These are phyloP conservation scores for Microcebus griseorufus DNA, from an alignment of 2,113 vertebrate species.

Conservation along the genomic window DNA sequence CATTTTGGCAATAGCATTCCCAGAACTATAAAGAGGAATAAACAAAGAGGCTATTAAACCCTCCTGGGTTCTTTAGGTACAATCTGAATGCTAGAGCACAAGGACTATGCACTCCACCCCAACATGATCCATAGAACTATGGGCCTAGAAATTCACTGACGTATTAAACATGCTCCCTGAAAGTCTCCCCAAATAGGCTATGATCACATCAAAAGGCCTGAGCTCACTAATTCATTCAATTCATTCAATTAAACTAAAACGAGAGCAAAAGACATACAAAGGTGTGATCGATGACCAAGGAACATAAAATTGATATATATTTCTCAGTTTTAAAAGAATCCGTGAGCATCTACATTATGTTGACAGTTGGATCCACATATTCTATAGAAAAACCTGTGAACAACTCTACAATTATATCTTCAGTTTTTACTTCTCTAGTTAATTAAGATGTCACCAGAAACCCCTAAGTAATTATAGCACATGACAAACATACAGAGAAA, in stretches of 20 bases:
- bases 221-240: slow-evolving; percentile 17
- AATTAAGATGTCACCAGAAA: slow-evolving; percentile 75
- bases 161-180: background rate
- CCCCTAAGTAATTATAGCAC: slow-evolving; percentile 65
- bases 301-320: background rate
- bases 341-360: slow-evolving; percentile 5
- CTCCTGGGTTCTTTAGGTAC: background rate
- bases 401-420: slow-evolving; percentile 60
- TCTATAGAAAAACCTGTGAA: slow-evolving; percentile 43
- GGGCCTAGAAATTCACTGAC: background rate
- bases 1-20: background rate
- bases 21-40: background rate
- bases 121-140: background rate
- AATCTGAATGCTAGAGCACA: slow-evolving; percentile 26
- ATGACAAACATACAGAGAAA: slow-evolving; percentile 65
- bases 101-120: background rate
- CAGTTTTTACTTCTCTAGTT: slow-evolving; percentile 58
- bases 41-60: background rate
- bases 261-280: slow-evolving; percentile 30
- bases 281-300: background rate
- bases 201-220: background rate
- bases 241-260: slow-evolving; percentile 45
- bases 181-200: background rate
- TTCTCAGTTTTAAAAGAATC: slow-evolving; percentile 56
- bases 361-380: slow-evolving; percentile 13